Percentiles rank a stretch among this genome's conserved stretches.
Conservation (phyloP, 30 jellyfish, hydroid and myxozoan genomes). For the Clytia hemisphaerica region DNA sequence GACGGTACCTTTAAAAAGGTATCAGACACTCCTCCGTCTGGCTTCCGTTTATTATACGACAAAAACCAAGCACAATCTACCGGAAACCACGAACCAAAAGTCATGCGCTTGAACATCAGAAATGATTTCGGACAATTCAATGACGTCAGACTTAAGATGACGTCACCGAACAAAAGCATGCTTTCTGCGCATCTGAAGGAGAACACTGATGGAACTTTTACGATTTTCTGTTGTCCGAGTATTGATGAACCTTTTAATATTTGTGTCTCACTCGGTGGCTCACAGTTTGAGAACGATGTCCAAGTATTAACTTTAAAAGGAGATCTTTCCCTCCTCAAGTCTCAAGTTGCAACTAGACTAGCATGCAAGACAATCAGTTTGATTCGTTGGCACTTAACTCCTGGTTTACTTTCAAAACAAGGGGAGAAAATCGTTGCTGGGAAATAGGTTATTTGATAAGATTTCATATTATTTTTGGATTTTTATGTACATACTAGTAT, state of each 20-base stretch:
- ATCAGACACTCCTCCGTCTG: too few species aligned
- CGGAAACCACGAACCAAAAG: background rate
- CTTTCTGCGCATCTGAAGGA: conserved; percentile 94
- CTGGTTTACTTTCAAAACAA: conserved; percentile 73
- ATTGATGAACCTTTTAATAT: conserved; percentile 66
- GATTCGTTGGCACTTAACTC: conserved; percentile 96
- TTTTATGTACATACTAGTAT: too few species aligned
- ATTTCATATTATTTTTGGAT: too few species aligned
- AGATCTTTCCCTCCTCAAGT: conserved; percentile 58
- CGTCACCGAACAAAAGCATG: conserved; percentile 87
- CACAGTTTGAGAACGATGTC: conserved; percentile 52
- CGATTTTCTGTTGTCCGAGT: conserved; percentile 84
- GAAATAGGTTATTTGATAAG: background rate
- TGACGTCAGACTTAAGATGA: conserved; percentile 53
- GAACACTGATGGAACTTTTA: conserved; percentile 78
- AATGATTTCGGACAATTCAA: conserved; percentile 45
- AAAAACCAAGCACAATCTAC: background rate
- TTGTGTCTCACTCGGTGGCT: conserved; percentile 65
- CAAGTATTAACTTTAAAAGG: conserved; percentile 77
- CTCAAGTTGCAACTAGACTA: conserved; percentile 70
- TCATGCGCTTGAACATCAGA: conserved; percentile 12
- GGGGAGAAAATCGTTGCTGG: conserved; percentile 47
- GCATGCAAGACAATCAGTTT: conserved; percentile 92
- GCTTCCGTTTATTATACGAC: background rate
- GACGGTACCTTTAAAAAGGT: too few species aligned